Conservation (phyloP, 2,888 invertebrate genomes). For the Venusia cambrica region DNA sequence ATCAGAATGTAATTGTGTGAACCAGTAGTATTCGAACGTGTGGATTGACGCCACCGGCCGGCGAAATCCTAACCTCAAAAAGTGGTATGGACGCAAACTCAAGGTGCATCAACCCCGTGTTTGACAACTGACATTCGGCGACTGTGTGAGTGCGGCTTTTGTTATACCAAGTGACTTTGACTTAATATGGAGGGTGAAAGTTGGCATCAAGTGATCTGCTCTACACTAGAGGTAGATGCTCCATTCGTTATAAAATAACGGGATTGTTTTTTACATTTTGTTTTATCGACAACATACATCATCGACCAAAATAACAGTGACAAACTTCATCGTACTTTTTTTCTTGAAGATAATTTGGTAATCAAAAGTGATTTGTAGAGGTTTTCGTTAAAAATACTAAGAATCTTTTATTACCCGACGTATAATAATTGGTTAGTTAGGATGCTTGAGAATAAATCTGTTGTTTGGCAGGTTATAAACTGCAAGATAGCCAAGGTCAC, state of each 20-base stretch:
- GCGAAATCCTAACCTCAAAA: slow-evolving; percentile 47
- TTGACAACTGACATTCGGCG: slow-evolving; percentile 45
- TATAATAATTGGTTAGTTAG: slow-evolving; percentile 34
- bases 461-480: slow-evolving; percentile 17
- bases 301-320: slow-evolving; percentile 5
- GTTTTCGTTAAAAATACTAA: slow-evolving; percentile 21
- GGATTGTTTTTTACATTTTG: neutral
- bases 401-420: slow-evolving; percentile 29
- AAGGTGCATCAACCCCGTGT: slow-evolving; percentile 50
- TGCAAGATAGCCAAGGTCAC: slow-evolving; percentile 5
- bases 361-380: slow-evolving; percentile 6
- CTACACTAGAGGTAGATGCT: slow-evolving; percentile 31
- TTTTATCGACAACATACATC: neutral
- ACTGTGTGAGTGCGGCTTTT: slow-evolving; percentile 71
- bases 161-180: slow-evolving; percentile 51
- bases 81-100: slow-evolving; percentile 52
- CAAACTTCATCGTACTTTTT: neutral
- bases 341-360: slow-evolving; percentile 1
- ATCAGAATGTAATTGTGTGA: slow-evolving; percentile 7
- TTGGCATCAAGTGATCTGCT: slow-evolving; percentile 51
- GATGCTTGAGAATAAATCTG: slow-evolving; percentile 33
- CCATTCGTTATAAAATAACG: slow-evolving; percentile 12
- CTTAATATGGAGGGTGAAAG: slow-evolving; percentile 55
- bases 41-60: slow-evolving; percentile 38
- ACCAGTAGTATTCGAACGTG: slow-evolving; percentile 14